Evolutionary conservation across 2,888 invertebrate genomes (phyloP).

Genomic region (Tipula vernalis): DNA sequence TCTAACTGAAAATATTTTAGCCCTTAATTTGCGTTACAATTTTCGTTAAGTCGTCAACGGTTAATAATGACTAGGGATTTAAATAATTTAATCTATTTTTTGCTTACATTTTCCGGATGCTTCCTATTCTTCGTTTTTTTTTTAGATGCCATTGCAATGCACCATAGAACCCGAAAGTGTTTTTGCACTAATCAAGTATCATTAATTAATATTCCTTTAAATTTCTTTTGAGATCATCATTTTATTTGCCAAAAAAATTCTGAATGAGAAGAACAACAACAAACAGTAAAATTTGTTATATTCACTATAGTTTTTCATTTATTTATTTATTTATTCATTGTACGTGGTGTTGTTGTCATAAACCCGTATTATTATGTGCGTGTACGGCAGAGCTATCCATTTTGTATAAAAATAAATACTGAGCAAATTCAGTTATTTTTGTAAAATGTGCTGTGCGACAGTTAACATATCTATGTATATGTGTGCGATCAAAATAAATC

Average conservation of each 20-base stretch:
- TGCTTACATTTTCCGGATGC: no score
- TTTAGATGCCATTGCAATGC: not conserved
- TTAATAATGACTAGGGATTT: no score
- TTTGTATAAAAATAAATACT: not conserved
- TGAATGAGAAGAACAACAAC: not conserved
- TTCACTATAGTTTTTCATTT: not conserved
- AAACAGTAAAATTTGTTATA: not conserved
- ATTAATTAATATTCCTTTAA: not conserved
- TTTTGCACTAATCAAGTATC: not conserved
- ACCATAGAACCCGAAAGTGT: not conserved
- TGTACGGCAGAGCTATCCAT: not conserved
- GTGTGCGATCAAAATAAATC: not conserved
- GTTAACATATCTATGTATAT: not conserved
- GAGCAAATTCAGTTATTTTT: not conserved
- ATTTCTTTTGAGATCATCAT: not conserved
- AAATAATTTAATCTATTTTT: no score
- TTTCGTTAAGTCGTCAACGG: no score
- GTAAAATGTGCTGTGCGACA: not conserved
- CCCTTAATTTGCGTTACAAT: no score
- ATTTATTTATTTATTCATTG: not conserved
- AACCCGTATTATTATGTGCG: not conserved
- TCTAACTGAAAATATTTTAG: no score
- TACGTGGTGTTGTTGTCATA: not conserved
- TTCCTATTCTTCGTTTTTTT: not conserved
- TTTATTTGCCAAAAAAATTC: not conserved